Base-by-base conservation (phyloP, 1,140 invertebrate species). In the Drosophila trapezifrons region DNA sequence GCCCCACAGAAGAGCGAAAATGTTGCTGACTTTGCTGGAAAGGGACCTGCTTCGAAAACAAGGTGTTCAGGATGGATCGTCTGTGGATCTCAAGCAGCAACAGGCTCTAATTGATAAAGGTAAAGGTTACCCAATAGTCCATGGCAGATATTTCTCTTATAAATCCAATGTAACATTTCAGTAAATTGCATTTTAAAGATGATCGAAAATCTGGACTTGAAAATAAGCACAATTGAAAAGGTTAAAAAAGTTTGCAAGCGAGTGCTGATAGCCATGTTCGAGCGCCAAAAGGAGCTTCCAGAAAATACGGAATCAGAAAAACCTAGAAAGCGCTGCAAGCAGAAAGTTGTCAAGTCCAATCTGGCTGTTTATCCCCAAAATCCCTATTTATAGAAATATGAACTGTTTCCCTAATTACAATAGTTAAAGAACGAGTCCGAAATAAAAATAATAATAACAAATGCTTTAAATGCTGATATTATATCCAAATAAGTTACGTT, bases 181-280 rank as follows among this genome's bases (percentile, higher is more conserved):
- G 80, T 78, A 15, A 47, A 63, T 54, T 27, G 13, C 1, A 54
- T 83, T n/a, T 20, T 79, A 10, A 29, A 43, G 10, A 35, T 42
- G 10, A 35, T 63, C 8, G 46, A 79, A n/a, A 42, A 38, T 1
- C 18, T 65, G 8, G 43, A 66, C 13, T 35, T 66, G 3, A 51
- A 56, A 17, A 49, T 29, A 0, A 18, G 49, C 6, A 55, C 20
- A 2, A 54, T 70, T 10, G 12, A 32, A 3, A 56, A 35, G 29
- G 43, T 82, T 4, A 76, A 66, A 66, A 7, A 42, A 3, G 17
- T 78, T 13, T 69, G 51, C 13, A 66, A 46, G 43, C 40, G 43
- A 32, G 55, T 69, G 9, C 20, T 75, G 3, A 29, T 15, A 10
- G 42, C 56, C 1, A 35, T 82, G 10, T 18, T 35, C 2, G 38